Conservation (phyloP, 2,888 invertebrate species). For the Ophion obscuratus region DNA sequence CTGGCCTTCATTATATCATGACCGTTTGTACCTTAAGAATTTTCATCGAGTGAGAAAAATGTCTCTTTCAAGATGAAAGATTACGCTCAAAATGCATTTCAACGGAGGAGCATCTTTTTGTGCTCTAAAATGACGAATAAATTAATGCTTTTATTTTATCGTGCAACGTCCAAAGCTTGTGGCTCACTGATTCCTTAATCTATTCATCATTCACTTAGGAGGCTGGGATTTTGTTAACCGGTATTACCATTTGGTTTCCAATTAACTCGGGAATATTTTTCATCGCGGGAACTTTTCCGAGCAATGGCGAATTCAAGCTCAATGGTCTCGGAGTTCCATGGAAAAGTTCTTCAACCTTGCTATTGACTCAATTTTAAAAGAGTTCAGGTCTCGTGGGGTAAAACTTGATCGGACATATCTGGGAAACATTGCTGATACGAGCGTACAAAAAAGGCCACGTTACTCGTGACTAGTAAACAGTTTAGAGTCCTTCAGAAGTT, state of each 20-base stretch:
- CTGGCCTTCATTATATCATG: not conserved
- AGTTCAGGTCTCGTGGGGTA: not conserved
- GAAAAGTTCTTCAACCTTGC: too few relatives aligned
- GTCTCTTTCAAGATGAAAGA: not conserved
- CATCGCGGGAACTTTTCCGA: slow-evolving; percentile 6
- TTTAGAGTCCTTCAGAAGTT: not conserved
- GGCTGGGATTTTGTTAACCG: too few relatives aligned
- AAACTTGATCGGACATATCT: not conserved
- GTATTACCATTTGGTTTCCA: not conserved
- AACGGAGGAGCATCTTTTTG: not conserved
- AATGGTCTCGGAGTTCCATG: not conserved
- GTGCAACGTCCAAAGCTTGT: too few relatives aligned
- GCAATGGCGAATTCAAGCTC: not conserved
- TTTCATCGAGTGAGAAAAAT: not conserved
- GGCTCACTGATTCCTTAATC: too few relatives aligned
- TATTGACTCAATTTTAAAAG: not conserved
- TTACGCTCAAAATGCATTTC: not conserved
- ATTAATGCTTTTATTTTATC: too few relatives aligned
- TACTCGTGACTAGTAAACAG: not conserved
- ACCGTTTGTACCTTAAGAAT: not conserved
- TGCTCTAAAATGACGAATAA: not conserved
- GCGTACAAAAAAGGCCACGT: slow-evolving; percentile 1
- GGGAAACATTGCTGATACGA: not conserved
- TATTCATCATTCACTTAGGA: too few relatives aligned
- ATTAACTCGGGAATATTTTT: not conserved